Conservation (phyloP, 2,888 invertebrate species). For the Stratiomys singularior region DNA sequence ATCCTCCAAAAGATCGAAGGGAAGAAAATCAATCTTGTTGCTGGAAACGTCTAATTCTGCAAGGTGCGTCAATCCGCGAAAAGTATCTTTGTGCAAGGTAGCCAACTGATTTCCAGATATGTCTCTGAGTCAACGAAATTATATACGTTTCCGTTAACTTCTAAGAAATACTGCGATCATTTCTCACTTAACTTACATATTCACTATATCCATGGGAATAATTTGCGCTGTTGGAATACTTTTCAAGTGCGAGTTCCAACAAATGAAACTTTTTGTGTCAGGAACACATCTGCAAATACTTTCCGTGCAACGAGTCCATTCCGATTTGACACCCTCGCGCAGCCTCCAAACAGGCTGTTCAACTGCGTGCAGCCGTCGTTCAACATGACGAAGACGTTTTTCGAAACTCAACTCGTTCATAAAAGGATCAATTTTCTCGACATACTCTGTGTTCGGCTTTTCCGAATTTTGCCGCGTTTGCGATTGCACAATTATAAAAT, state of each 20-base stretch:
- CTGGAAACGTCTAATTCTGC: conserved; percentile 74
- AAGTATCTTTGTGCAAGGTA: conserved; percentile 73
- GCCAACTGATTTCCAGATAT: conserved; percentile 74
- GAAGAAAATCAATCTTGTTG: conserved; percentile 73
- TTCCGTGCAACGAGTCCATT: conserved; percentile 71
- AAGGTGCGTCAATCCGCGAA: conserved; percentile 70
- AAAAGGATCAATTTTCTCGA: conserved; percentile 53
- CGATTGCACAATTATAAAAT: conserved; percentile 58
- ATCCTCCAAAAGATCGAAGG: conserved; percentile 70
- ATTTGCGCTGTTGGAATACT: conserved; percentile 71
- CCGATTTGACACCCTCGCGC: conserved; percentile 65
- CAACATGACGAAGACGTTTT: conserved; percentile 66
- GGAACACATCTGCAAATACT: conserved; percentile 74
- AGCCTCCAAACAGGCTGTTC: conserved; percentile 76
- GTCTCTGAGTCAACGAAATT: conserved; percentile 67
- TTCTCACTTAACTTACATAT: conserved; percentile 67
- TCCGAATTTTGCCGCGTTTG: conserved; percentile 47
- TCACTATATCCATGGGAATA: conserved; percentile 71
- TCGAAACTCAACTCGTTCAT: conserved; percentile 56
- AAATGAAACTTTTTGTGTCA: conserved; percentile 72
- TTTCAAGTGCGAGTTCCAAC: conserved; percentile 71
- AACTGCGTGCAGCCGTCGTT: conserved; percentile 71
- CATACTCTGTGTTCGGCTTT: not conserved
- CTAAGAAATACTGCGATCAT: too few species aligned
- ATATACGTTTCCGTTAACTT: too few species aligned